phyloP scores from a whole-genome alignment of 2,113 vertebrate species.

The Ornithorhynchus anatinus region DNA sequence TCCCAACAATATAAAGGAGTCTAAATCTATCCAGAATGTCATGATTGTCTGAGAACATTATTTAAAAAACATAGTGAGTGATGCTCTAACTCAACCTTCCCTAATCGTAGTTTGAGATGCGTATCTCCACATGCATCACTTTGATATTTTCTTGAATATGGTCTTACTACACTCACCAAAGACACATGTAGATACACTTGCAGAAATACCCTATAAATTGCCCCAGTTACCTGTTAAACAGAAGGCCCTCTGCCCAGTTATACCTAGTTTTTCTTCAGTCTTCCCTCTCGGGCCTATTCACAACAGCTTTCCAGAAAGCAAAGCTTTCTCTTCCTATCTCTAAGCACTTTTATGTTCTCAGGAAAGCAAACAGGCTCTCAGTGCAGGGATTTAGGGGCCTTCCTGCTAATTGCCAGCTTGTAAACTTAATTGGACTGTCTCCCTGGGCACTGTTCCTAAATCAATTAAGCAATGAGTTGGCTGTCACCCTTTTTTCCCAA shows the following conservation, averaged over 20 bases:
- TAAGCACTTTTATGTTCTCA: conserved; percentile 81
- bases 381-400: conserved; percentile 85
- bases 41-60: not conserved
- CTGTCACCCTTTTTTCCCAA: conserved; percentile 80
- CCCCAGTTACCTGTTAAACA: conserved; percentile 68
- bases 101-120: conserved; percentile 51
- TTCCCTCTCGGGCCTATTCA: conserved; percentile 69
- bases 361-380: conserved; percentile 84
- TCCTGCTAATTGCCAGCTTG: conserved; percentile 94
- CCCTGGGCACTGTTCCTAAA: conserved; percentile 82
- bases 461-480: conserved; percentile 87
- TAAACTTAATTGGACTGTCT: conserved; percentile 94
- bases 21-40: conserved; percentile 14
- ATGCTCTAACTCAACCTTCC: conserved; percentile 47
- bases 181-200: not conserved
- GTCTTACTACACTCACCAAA: conserved; percentile 45
- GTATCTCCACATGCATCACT: conserved; percentile 51
- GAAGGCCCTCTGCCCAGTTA: conserved; percentile 53
- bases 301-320: conserved; percentile 71
- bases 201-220: conserved; percentile 50
- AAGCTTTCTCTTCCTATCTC: conserved; percentile 76
- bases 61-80: conserved; percentile 31
- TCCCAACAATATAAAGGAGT: not conserved
- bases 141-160: conserved; percentile 54
- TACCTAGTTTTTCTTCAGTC: conserved; percentile 63